Evolutionary conservation across 1,140 invertebrate genomes (phyloP), one percentile per base, ranked within the genome.

Genomic region (Lepidostoma basale): DNA sequence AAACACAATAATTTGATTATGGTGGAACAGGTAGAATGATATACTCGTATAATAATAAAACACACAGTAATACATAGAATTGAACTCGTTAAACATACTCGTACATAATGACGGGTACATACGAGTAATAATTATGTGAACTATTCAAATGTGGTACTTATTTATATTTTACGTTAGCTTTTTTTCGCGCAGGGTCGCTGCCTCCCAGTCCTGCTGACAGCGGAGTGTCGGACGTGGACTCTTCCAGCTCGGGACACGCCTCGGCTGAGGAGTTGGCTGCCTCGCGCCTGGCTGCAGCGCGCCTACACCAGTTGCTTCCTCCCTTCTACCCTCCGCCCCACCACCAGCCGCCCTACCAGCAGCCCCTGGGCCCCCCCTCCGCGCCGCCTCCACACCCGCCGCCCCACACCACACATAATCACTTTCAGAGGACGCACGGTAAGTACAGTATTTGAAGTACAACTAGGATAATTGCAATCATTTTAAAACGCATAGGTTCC

Each of bases 171-270:
- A n/a, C n/a, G n/a, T n/a, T n/a, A n/a, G n/a, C 5, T 36, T 36
- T 36, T 16, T 20, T 45, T 6, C 30, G 33, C 4, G 3, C 76
- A 89, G 95, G 93, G 82, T 97, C 96, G 76, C 88, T 98, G 77
- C 97, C 96, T 69, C 96, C 96, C 26, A 97, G 95, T 82, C 96
- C 97, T 62, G 95, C 96, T 10, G 96, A 98, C 85, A 97, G 94
- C 75, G 96, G 97, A 64, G 96, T 98, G 12, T 97, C 94, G 40
- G 96, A 98, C 82, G 95, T 98, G 70, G 95, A 98, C 82, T 95
- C 92, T 74, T 96, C 93, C 71, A 95, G 93, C 74, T 94, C 92
- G 66, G 96, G 96, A 36, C 89, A 91, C 76, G 88, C 93, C 62
- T 93, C 91, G 71, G 93, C 92, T 77, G 93, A 95, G 77, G 92